Base-by-base conservation (phyloP, 2,888 invertebrate species). In the Seladonia tumulorum region DNA sequence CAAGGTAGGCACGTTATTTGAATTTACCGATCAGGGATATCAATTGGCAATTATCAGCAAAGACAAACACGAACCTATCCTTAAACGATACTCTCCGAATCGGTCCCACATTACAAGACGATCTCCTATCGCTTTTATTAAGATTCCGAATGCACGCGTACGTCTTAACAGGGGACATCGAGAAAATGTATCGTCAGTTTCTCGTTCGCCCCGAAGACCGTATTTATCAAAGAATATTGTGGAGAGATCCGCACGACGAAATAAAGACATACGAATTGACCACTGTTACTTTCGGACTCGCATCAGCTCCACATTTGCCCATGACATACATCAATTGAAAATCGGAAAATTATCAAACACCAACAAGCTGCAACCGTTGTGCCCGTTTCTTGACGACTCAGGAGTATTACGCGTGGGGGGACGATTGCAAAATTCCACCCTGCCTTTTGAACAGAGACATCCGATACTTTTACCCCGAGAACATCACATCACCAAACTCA, bases 111-210 rank as follows among this genome's bases (percentile, higher is more conserved):
- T n/a, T 81, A 0, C 83, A 86, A 35, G 63, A 78, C 4, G 71
- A 77, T 0, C 12, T 79, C 0, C 39, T 79, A 0, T n/a, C 63
- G 0, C 22, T 78, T 0, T 12, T 83, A 0, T 0, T 72, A 0
- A 42, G 83, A 1, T 86, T 81, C 16, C 39, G 75, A 3, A 16
- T 8, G 1, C 29, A 81, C 47, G 4, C 14, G 0, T 83, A 86
- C 12, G 78, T 80, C 0, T 1, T 83, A 0, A 35, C 68, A 3
- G 73, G 57, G 0, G 83, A 79, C 0, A 76, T 86, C 22, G 82
- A 66, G n/a, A 81, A 83, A 73, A 45, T 82, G 80, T 83, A 83
- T 3, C n/a, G 47, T 2, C 75, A 82, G 14, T 45, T 45, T 12
- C 45, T 45, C 4, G 45, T 45, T 0, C 5, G 16, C 0, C 47